These are phyloP conservation scores for Amblyjoppa proteus DNA, from an alignment of 2,888 invertebrate species.

Conservation along the genomic window DNA sequence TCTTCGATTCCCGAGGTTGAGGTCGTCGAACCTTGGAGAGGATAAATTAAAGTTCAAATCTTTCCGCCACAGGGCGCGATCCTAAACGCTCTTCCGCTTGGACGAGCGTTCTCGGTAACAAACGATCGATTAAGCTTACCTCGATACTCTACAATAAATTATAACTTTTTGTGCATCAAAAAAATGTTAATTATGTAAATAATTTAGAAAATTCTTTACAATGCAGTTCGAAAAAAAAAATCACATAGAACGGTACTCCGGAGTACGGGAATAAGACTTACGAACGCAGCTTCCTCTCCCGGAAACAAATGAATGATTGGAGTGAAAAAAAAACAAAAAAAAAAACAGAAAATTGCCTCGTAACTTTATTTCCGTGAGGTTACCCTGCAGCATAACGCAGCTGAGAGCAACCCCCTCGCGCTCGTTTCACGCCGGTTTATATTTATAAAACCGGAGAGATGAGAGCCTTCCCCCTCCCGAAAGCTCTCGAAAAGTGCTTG, in stretches of 20 bases:
- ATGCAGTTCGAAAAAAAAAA: too few relatives aligned
- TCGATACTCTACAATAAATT: too few relatives aligned
- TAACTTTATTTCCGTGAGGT: conserved; percentile 57
- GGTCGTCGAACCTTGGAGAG: background rate
- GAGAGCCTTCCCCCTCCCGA: conserved; percentile 5
- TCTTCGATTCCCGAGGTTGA: background rate
- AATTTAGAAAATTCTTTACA: too few relatives aligned
- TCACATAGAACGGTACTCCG: too few relatives aligned
- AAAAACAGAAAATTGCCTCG: conserved; percentile 7
- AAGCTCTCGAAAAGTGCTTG: conserved; percentile 44
- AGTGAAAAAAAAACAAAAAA: background rate
- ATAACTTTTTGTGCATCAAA: too few relatives aligned
- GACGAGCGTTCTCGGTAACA: too few relatives aligned
- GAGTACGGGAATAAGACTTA: background rate
- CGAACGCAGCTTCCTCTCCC: background rate
- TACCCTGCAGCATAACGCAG: conserved; percentile 45
- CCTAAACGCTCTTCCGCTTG: too few relatives aligned
- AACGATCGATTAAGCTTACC: too few relatives aligned
- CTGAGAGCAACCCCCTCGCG: conserved; percentile 41
- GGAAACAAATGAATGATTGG: background rate
- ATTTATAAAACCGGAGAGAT: conserved; percentile 58
- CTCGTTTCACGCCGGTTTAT: conserved; percentile 49
- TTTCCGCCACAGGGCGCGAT: background rate
- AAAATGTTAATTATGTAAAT: too few relatives aligned
- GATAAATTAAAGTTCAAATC: background rate